Base-by-base conservation (phyloP, 2,888 invertebrate species). In the Aleiodes testaceus region DNA sequence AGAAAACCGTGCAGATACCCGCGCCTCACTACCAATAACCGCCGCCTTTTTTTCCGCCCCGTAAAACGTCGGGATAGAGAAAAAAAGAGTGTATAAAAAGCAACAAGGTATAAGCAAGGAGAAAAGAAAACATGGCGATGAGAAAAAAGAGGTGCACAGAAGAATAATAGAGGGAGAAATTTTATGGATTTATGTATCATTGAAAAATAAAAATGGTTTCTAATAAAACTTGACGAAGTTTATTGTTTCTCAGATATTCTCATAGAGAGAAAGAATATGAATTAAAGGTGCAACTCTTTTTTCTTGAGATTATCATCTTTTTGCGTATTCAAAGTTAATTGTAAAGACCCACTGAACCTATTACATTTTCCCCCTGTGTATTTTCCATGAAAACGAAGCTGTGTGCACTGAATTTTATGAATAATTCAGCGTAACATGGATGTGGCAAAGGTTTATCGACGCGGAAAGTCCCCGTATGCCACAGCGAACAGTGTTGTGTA, bases 21-120 rank as follows among this genome's bases (percentile, higher is more conserved):
- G 9, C 20, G 16, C n/a, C 74, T 73, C 74, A 77, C 76, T 76
- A 79, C 79, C 81, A 79, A 81, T 81, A 82, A 81, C 79, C 70
- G 74, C 53, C 72, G 69, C 61, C 44, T 52, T 70, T 72, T 65
- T 49, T 70, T 72, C 36, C 36, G 2, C 36, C 11, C 36, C 36
- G 36, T 36, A 36, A 36, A 36, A 36, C 2, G 36, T 36, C 26
- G 26, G 26, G 69, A n/a, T 44, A 47, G n/a, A 14, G 6, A 59
- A 53, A 74, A 72, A 59, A 53, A 74, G 70, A 59, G 5, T 47
- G 14, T 7, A 47, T 1, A 7, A 16, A 16, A 47, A 47, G 16
- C 16, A 47, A 14, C 16, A 47, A 47, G 7, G 16, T 47, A 47
- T 14, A 16, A 47, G 14, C 16, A 16, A 3, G 5, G 14, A 3